Evolutionary conservation across 2,113 vertebrate species (phyloP), one percentile per base, ranked within the genome.

Genomic region (Coturnix japonica): DNA sequence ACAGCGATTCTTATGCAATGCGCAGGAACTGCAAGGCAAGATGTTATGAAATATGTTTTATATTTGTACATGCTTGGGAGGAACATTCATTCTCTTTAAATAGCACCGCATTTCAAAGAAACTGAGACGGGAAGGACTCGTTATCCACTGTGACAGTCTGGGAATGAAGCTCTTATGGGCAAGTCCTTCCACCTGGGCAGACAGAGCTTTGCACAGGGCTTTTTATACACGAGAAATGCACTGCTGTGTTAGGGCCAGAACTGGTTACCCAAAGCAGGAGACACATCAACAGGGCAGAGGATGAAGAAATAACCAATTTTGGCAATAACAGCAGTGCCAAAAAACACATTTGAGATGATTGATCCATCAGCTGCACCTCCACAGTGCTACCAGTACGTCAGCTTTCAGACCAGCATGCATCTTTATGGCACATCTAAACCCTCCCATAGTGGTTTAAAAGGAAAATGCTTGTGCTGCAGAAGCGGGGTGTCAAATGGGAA

Each of bases 261-360:
- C 30, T 1, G 0, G 1, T 4, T 19, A 35, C 53, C 35, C 0
- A 0, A 16, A 37, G 2, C 28, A 23, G 53, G 3, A 1, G 47
- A 41, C 8, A 10, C 6, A 9, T 3, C 60, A 13, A 20, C 1
- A 5, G 2, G 6, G 61, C 31, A 17, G 33, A 72, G 39, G 51
- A 20, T 43, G 26, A 53, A 53, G 26, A 53, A 28, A 28, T 30
- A 30, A 9, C 51, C 28, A 17, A 39, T 57, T 63, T 51, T 41
- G 57, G 72, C 65, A 75, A 3, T 23, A 78, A 64, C 30, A 81
- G 75, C 59, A 66, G n/a, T 14, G 47, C 74, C 53, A 76, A 51
- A 71, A 85, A 82, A 63, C 1, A 30, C 71, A 30, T 70, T 6
- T 14, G 67, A 87, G 79, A 31, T 56, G 31, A 25, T 57, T 56